Percentiles rank a stretch among this genome's conserved stretches.
These are phyloP conservation scores for Oncorhynchus masou DNA, from an alignment of 2,113 vertebrate species.

Conservation along the genomic window DNA sequence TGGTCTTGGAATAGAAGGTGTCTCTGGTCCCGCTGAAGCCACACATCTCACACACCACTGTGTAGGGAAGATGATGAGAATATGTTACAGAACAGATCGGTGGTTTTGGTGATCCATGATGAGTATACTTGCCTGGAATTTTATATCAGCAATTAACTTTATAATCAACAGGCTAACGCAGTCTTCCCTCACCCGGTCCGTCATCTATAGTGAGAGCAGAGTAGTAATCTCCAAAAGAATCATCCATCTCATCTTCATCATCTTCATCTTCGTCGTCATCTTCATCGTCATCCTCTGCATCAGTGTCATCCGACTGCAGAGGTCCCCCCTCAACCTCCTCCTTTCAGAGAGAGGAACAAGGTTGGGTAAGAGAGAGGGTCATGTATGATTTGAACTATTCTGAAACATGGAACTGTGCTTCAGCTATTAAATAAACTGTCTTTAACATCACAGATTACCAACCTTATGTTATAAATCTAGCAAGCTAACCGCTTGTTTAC, in stretches of 20 bases:
- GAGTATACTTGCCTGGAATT: no score
- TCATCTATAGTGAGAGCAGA: slow-evolving; percentile 15
- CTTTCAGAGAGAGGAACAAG: background rate
- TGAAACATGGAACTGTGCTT: background rate
- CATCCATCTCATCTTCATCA: slow-evolving; percentile 1
- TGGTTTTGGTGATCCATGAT: no score
- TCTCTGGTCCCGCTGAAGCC: slow-evolving; percentile 80
- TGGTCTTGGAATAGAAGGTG: slow-evolving; percentile 90
- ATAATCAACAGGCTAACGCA: background rate
- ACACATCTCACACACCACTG: slow-evolving; percentile 94
- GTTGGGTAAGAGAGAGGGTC: background rate
- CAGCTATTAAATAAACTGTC: background rate
- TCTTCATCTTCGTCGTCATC: slow-evolving; percentile 7
- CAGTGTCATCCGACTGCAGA: background rate
- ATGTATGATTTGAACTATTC: background rate
- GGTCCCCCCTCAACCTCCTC: slow-evolving; percentile 9
- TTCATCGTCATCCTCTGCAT: background rate
- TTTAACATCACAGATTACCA: background rate
- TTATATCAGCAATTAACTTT: background rate
- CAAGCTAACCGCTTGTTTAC: background rate
- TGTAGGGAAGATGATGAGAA: background rate
- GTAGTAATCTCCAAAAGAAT: background rate
- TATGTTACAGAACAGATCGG: background rate
- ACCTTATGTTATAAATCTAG: background rate
- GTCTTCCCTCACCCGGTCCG: slow-evolving; percentile 38